Base-by-base conservation (phyloP, 2,113 vertebrate species). In the Seriola aureovittata region DNA sequence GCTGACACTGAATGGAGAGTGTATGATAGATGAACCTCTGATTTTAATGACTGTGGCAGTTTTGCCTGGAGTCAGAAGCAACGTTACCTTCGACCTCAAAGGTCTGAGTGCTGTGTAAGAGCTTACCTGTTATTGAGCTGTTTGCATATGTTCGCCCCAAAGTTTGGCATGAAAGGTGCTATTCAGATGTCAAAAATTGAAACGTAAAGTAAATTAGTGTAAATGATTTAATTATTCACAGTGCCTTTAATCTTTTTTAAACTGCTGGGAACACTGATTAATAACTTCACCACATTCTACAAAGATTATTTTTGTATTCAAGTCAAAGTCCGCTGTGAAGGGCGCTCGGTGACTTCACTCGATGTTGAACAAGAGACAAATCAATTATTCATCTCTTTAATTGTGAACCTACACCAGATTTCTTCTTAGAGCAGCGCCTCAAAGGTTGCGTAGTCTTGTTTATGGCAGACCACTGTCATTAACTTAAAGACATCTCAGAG, bases 321-420 rank as follows among this genome's bases (percentile, higher is more conserved):
- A 17, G 65, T 21, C 65, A 48, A 74, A 17, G 25, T 66, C 48
- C 65, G 63, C 25, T 19, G 71, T 40, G 79, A 76, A 76, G 76
- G 80, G 44, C 50, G 14, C 29, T 52, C 21, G 0, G 13, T 25
- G 16, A 34, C 59, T 83, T 65, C 58, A 81, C 60, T 66, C 78
- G 69, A 81, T 81, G 64, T 66, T 34, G 42, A 81, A 78, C 78
- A 80, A 70, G 64, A 63, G 64, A 66, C 64, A 3, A 66, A 81
- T 85, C 58, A 80, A 78, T 84, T 85, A 82, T 82, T 87, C 66
- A 69, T 79, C 46, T 50, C 2, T 12, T 75, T 84, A 65, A 81
- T 77, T 62, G 81, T 60, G 36, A 67, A n/a, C 21, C 54, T 71
- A 74, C 62, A 59, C 14, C 54, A n/a, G 25, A 32, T 25, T 71